Evolutionary conservation across 1,140 invertebrate species (phyloP), one percentile per base, ranked within the genome.

Genomic region (Triops cancriformis): DNA sequence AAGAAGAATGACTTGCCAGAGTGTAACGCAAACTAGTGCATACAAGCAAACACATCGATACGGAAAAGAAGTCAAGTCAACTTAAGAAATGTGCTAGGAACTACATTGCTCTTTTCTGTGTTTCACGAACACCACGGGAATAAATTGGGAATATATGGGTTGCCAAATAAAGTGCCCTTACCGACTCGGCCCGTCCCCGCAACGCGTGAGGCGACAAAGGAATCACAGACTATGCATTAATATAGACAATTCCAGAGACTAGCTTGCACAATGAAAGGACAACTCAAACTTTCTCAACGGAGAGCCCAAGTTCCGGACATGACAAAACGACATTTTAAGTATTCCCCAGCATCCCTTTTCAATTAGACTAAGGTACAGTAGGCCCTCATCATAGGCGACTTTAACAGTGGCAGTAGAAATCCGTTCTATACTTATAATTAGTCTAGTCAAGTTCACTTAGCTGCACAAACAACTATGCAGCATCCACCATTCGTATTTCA

Each of bases 31-130:
- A 64, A 72, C 18, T 26, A 26, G 4, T 26, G 6, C 14, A 28
- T 14, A 74, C 18, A 23, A 42, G 42, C 77, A 64, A 64, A 72
- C 75, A 78, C 73, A 78, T 37, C 42, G 28, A 27, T n/a, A 37
- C n/a, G 42, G n/a, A 51, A 73, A 73, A 26, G 37, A 0, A 76
- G 26, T 18, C n/a, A 37, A 77, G 18, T 73, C 72, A 37, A 37
- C 31, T 37, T 37, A 37, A 37, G 31, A 37, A 7, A 37, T 37
- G 31, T 37, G 7, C 31, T 4, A 37, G 31, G 31, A 37, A 37
- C 31, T n/a, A 37, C 31, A 37, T 37, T 37, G 31, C 31, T 37
- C 31, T 7, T 7, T 37, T 37, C 7, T 37, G 7, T 37, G 31
- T 37, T n/a, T 37, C 31, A 37, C 31, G 31, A 37, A 37, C 10